Evolutionary conservation across 2,888 invertebrate genomes (phyloP).

Genomic region (Hipparchia semele): DNA sequence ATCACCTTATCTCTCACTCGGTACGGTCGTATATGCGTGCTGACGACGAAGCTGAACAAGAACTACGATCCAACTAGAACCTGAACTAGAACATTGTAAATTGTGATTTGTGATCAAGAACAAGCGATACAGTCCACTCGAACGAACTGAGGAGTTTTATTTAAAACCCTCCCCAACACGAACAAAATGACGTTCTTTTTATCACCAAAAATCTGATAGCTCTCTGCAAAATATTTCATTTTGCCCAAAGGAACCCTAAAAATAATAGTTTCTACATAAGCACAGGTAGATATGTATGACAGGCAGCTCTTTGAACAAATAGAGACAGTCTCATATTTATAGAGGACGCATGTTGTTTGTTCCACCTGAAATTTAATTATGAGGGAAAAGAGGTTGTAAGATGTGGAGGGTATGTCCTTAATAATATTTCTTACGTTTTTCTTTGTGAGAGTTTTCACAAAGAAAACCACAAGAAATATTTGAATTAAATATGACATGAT

Average conservation of each 20-base stretch:
- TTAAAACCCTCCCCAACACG: too few species aligned
- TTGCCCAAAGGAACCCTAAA: not conserved
- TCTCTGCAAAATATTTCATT: not conserved
- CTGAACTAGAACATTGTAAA: too few species aligned
- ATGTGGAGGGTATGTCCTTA: not conserved
- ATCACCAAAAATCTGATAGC: too few species aligned
- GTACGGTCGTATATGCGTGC: too few species aligned
- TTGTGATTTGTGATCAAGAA: too few species aligned
- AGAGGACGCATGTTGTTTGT: constrained; percentile 64
- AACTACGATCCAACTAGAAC: too few species aligned
- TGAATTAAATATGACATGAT: too few species aligned
- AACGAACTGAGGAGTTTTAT: too few species aligned
- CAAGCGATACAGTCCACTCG: too few species aligned
- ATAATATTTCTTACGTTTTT: not conserved
- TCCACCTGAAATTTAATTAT: constrained; percentile 75
- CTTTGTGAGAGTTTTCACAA: not conserved
- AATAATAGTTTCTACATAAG: constrained; percentile 1
- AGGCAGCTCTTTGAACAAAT: constrained; percentile 60
- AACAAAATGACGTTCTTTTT: too few species aligned
- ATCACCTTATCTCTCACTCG: too few species aligned
- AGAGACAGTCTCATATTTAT: constrained; percentile 66
- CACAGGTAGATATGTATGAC: constrained; percentile 42
- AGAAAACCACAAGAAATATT: not conserved
- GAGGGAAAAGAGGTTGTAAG: constrained; percentile 40
- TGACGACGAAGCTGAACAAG: too few species aligned